A percentile compares a stretch with the other conserved stretches of the same genome.
phyloP scores from a whole-genome alignment of 2,888 invertebrate species.

The Thysanoteuthis rhombus region DNA sequence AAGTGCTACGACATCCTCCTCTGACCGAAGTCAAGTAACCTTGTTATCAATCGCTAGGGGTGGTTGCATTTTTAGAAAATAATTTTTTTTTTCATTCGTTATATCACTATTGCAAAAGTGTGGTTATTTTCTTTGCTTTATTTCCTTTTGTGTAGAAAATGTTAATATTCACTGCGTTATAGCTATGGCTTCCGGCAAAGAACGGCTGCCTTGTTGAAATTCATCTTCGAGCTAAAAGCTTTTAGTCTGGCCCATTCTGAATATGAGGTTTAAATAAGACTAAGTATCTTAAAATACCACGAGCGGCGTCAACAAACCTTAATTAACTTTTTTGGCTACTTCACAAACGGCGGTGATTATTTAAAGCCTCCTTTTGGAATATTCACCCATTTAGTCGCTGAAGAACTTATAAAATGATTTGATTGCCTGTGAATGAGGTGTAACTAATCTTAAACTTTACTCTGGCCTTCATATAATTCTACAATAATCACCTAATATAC shows the following conservation, averaged over 20 bases:
- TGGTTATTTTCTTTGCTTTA: neutral
- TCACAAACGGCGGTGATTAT: too few species aligned
- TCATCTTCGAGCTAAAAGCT: neutral
- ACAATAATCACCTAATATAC: too few species aligned
- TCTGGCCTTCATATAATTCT: too few species aligned
- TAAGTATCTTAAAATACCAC: neutral
- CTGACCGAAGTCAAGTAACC: neutral
- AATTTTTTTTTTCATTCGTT: neutral
- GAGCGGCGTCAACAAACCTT: too few species aligned
- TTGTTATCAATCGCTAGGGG: too few species aligned
- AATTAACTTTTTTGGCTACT: too few species aligned
- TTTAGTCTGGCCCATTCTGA: neutral
- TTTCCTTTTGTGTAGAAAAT: neutral
- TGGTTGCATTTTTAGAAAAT: neutral
- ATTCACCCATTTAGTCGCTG: too few species aligned
- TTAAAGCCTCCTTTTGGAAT: too few species aligned
- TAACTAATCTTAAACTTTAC: too few species aligned
- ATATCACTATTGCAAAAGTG: neutral
- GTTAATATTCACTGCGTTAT: constrained; percentile 12
- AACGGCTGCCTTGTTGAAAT: neutral
- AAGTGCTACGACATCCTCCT: neutral
- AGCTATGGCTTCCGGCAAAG: neutral
- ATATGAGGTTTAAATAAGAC: neutral
- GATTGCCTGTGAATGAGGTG: too few species aligned
- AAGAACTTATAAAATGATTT: too few species aligned